These are phyloP conservation scores for Megaustenia siamemsis DNA, from an alignment of 2,888 invertebrate species.

Conservation along the genomic window DNA sequence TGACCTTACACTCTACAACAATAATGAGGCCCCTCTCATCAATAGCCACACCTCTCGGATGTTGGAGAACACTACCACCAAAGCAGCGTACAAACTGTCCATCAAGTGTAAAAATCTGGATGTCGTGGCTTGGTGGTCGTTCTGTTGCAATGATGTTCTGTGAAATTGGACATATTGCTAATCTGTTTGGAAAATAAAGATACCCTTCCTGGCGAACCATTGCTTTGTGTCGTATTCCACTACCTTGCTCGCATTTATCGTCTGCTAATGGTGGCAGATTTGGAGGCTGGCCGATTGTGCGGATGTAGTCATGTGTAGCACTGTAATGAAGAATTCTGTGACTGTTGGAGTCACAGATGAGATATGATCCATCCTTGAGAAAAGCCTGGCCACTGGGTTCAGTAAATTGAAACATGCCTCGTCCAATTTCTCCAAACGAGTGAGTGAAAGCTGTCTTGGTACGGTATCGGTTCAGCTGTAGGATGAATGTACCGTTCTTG, in stretches of 20 bases:
- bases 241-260: slow-evolving; percentile 23
- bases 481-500: slow-evolving; percentile 50
- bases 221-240: slow-evolving; percentile 90
- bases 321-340: slow-evolving; percentile 99
- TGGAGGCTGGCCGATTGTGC: slow-evolving; percentile 49
- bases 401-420: slow-evolving; percentile 90
- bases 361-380: slow-evolving; percentile 99
- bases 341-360: slow-evolving; percentile 97
- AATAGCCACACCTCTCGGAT: slow-evolving; percentile 98
- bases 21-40: slow-evolving; percentile 99
- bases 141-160: slow-evolving; percentile 99
- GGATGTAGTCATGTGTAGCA: slow-evolving; percentile 85
- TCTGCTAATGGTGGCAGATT: slow-evolving; percentile 51
- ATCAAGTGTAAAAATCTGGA: slow-evolving; percentile 97
- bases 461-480: slow-evolving; percentile 84
- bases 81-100: slow-evolving; percentile 99
- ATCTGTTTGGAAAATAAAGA: slow-evolving; percentile 97
- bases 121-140: slow-evolving; percentile 97
- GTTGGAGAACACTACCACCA: slow-evolving; percentile 98
- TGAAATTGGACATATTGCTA: slow-evolving; percentile 98
- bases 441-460: slow-evolving; percentile 99
- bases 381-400: slow-evolving; percentile 99
- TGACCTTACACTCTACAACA: slow-evolving; percentile 97
- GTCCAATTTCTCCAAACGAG: slow-evolving; percentile 99
- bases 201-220: slow-evolving; percentile 92